Evolutionary conservation across 2,888 invertebrate species (phyloP).

Genomic region (Drosophila meridionalis): DNA sequence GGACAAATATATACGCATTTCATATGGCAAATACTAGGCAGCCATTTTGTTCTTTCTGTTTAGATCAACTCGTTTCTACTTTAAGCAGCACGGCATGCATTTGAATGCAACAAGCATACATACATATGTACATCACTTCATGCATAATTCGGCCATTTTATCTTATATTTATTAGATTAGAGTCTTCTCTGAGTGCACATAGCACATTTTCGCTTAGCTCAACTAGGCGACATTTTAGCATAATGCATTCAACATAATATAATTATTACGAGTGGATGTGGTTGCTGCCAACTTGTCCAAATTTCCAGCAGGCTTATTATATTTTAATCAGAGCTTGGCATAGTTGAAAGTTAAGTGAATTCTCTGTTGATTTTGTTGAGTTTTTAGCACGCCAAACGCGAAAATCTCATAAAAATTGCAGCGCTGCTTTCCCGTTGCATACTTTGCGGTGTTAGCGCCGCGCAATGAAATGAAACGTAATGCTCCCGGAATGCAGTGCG

Average conservation of each 20-base stretch:
- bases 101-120: too few relatives aligned
- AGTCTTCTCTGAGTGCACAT: neutral
- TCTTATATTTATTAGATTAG: too few relatives aligned
- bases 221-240: neutral
- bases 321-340: conserved; percentile 65
- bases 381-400: conserved; percentile 51
- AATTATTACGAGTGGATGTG: conserved; percentile 1
- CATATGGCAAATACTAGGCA: neutral
- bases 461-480: conserved; percentile 68
- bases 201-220: neutral
- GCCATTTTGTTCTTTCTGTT: neutral
- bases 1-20: neutral
- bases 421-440: conserved; percentile 39
- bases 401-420: conserved; percentile 57
- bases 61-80: neutral
- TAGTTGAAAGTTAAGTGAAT: conserved; percentile 58
- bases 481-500: conserved; percentile 54
- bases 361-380: conserved; percentile 71
- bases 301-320: conserved; percentile 40
- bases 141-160: neutral
- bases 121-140: neutral
- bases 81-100: too few relatives aligned
- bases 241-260: neutral
- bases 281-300: conserved; percentile 9
- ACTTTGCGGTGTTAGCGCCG: conserved; percentile 38